A percentile compares a stretch with the other conserved stretches of the same genome.
These are phyloP conservation scores for Craseonycteris thonglongyai DNA, from an alignment of 2,113 vertebrate species.

Conservation along the genomic window DNA sequence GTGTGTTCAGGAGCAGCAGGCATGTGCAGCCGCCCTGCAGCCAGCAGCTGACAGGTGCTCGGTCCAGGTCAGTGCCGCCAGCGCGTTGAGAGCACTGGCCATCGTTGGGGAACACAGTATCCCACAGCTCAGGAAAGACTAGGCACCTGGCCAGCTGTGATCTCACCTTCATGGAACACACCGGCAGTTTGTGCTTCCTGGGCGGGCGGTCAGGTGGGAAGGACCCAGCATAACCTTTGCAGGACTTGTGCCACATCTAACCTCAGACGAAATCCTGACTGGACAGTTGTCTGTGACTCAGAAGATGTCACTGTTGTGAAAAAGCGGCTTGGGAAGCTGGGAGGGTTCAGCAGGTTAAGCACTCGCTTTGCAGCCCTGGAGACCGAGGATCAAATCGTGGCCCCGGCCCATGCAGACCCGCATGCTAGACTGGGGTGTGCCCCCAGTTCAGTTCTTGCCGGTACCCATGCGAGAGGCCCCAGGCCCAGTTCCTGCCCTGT, in stretches of 20 bases:
- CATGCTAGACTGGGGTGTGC: no score
- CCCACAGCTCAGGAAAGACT: accelerated
- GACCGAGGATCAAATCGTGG: no score
- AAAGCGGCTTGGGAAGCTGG: no score
- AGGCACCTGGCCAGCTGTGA: no score
- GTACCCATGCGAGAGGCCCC: no score
- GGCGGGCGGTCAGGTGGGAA: accelerated
- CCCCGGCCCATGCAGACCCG: no score
- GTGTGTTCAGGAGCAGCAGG: accelerated
- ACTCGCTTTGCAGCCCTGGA: no score
- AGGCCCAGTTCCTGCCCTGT: no score
- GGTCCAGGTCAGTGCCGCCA: accelerated
- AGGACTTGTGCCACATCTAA: accelerated
- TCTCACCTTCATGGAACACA: accelerated
- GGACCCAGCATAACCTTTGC: accelerated
- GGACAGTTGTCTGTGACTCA: not conserved
- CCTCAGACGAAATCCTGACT: not conserved
- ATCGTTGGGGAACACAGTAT: accelerated
- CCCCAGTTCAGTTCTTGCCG: no score
- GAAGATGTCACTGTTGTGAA: not conserved
- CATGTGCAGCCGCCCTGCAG: no score
- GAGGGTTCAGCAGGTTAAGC: no score
- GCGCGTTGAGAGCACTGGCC: accelerated
- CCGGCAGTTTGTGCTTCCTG: accelerated
- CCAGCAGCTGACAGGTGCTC: no score